Evolutionary conservation across 2,888 invertebrate genomes (phyloP).

Genomic region (Hirtodrosophila cameraria): DNA sequence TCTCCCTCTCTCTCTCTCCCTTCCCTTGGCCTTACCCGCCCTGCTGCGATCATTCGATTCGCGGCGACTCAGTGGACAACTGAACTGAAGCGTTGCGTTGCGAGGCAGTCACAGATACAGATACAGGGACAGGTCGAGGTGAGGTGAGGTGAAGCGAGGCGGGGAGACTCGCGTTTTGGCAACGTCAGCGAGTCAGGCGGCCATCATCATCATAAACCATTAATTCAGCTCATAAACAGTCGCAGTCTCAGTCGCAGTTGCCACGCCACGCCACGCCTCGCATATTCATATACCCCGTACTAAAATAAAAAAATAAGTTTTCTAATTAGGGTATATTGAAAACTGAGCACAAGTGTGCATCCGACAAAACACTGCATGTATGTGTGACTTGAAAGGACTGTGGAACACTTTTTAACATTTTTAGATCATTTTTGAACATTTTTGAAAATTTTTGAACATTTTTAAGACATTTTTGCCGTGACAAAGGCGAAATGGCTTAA

Average conservation of each 20-base stretch:
- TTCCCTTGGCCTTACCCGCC: not conserved
- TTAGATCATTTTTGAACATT: too few relatives aligned
- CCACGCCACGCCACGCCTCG: constrained; percentile 63
- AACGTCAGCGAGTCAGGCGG: constrained; percentile 40
- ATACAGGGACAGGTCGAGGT: not conserved
- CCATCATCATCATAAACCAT: constrained; percentile 70
- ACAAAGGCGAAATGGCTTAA: too few relatives aligned
- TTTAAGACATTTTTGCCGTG: too few relatives aligned
- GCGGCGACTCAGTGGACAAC: constrained; percentile 17
- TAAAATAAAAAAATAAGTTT: not conserved
- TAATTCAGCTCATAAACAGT: constrained; percentile 68
- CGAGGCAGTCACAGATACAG: too few relatives aligned
- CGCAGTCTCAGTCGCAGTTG: constrained; percentile 19
- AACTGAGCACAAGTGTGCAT: too few relatives aligned
- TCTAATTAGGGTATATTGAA: too few relatives aligned
- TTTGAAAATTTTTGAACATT: too few relatives aligned
- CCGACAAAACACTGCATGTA: not conserved
- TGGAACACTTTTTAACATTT: too few relatives aligned
- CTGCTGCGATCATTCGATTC: constrained; percentile 11
- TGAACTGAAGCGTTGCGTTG: too few relatives aligned
- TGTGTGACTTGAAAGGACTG: too few relatives aligned
- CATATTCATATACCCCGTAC: not conserved
- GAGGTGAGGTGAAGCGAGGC: constrained; percentile 1
- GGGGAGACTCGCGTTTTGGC: constrained; percentile 15
- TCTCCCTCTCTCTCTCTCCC: not conserved